phyloP scores from a whole-genome alignment of 1,140 invertebrate species.

The Bombus ignitus region DNA sequence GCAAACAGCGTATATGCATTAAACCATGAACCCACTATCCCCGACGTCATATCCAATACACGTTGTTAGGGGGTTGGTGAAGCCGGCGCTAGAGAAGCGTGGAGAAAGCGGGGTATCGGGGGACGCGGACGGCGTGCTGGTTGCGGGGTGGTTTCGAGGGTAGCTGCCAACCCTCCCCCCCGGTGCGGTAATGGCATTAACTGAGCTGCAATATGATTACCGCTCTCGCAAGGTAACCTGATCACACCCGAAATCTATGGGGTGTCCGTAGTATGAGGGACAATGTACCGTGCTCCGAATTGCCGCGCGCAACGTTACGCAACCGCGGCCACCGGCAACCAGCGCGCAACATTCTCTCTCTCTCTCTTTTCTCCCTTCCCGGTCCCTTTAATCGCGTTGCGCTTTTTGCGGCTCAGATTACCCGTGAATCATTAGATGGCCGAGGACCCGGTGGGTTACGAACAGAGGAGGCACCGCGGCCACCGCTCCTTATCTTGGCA shows the following conservation, averaged over 20 bases:
- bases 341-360: background rate
- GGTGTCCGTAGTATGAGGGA: slow-evolving; percentile 64
- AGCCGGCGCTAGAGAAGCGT: slow-evolving; percentile 40
- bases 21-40: slow-evolving; percentile 79
- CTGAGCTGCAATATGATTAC: slow-evolving; percentile 83
- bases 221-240: slow-evolving; percentile 81
- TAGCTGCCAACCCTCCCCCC: slow-evolving; percentile 73
- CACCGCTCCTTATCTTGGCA: slow-evolving; percentile 77
- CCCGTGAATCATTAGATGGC: slow-evolving; percentile 79
- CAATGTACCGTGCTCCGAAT: slow-evolving; percentile 63
- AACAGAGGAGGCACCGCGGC: slow-evolving; percentile 26
- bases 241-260: slow-evolving; percentile 80
- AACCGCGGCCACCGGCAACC: slow-evolving; percentile 63
- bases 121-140: slow-evolving; percentile 44
- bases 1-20: slow-evolving; percentile 78
- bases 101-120: slow-evolving; percentile 16
- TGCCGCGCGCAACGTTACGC: slow-evolving; percentile 69
- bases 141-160: slow-evolving; percentile 71
- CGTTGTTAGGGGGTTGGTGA: slow-evolving; percentile 65
- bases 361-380: background rate
- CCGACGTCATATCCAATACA: slow-evolving; percentile 82
- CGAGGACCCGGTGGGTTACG: background rate
- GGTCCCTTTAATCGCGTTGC: slow-evolving; percentile 77
- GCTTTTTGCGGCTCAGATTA: slow-evolving; percentile 82
- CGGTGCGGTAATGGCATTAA: slow-evolving; percentile 82